Base-by-base conservation (phyloP, 1,140 invertebrate species). In the Steinernema feltiae region DNA sequence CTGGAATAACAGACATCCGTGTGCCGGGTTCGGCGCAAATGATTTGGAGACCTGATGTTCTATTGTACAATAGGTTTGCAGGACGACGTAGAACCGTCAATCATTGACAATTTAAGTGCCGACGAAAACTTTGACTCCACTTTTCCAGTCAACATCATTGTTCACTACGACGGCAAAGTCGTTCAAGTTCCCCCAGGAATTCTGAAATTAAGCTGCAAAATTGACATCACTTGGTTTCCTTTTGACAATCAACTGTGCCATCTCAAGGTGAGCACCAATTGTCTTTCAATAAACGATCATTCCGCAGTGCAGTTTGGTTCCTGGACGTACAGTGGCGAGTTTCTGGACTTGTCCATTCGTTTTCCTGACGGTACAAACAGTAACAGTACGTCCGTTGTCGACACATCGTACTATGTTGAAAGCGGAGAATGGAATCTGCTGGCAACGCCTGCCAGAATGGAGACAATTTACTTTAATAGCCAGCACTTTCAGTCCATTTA, bases 1-100 rank as follows among this genome's bases (percentile, higher is more conserved):
- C 94, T 48, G 94, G 94, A 70, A 94, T 99, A 18, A 92, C 92
- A 88, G 93, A 95, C 88, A 91, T 99, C 80, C 90, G 95, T 86
- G 95, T 99, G 88, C 94, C 95, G 0, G 78, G 78, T 53, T 71
- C 48, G 78, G 94, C 94, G 75, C 92, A 94, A 88, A 95, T 81
- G 96, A 98, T 89, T 21, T 70, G 69, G 69, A 27, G 69, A 29
- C 69, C 69, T 0, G 71, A 79, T 41, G 78, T 79, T 2, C 32
- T 79, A 17, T 63, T 79, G 18, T 79, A 79, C 46, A 79, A 79
- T 32, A 76, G 77, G 77, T 72, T 12, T 32, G 48, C 17, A 2
- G 12, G 69, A 71, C 12, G 53, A 29, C 21, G 15, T 70, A 1
- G 30, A 15, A 32, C 30, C 31, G 30, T 30, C 32, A 31, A 18